Evolutionary conservation across 2,113 vertebrate genomes (phyloP), one percentile per base, ranked within the genome.

Genomic region (Antidorcas marsupialis): DNA sequence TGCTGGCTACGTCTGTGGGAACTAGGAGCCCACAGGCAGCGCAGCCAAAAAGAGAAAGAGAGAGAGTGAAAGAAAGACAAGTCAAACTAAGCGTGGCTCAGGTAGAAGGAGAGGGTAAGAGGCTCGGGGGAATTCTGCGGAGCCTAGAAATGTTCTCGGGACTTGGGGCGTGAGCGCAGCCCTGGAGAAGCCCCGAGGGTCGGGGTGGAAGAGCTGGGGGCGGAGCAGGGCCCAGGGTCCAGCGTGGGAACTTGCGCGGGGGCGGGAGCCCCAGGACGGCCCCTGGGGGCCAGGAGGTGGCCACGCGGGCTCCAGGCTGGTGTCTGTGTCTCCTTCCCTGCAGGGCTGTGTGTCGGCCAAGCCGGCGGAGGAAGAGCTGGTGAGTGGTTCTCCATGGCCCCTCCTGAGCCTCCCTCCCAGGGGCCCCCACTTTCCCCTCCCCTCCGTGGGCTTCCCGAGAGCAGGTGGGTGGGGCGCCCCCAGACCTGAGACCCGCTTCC

Each of bases 221-320:
- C 64, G 19, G 64, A 67, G 17, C 16, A 2, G 64, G 64, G 64
- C n/a, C 4, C 64, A 21, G 64, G 64, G 9, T 11, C 64, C 64
- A 71, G 9, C 19, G 0, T 11, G 17, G 19, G 64, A n/a, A 21
- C 9, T 5, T 11, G 8, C 0, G 0, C 4, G 0, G 0, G 4
- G 64, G 33, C 17, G 1, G 33, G 64, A 36, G 64, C n/a, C 62
- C n/a, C 64, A 36, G n/a, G n/a, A 71, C 2, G 33, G 19, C n/a
- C n/a, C 64, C 64, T 5, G n/a, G n/a, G n/a, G n/a, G 19, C 64
- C n/a, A 23, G n/a, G n/a, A 71, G n/a, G 17, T 36, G 64, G 11
- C n/a, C n/a, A 12, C 9, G 5, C 5, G 1, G 64, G 64, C n/a
- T 6, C 64, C 64, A 36, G n/a, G 19, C 64, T 71, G 19, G n/a